These are phyloP conservation scores for Synanthedon andrenaeformis DNA, from an alignment of 2,888 invertebrate genomes.

Conservation along the genomic window DNA sequence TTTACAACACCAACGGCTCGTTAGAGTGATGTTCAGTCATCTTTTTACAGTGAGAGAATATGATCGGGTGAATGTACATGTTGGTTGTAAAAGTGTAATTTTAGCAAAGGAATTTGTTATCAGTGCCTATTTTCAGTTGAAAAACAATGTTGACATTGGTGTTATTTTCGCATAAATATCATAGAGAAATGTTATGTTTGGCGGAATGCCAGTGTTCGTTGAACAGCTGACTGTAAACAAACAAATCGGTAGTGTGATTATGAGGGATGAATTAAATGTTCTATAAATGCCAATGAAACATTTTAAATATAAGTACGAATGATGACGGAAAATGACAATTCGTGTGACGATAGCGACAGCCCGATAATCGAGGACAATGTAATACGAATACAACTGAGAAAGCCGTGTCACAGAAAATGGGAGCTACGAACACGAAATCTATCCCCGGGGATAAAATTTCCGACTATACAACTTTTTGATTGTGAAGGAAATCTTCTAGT, in stretches of 20 bases:
- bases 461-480: slow-evolving; percentile 74
- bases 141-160: slow-evolving; percentile 68
- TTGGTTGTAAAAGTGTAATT: slow-evolving; percentile 9
- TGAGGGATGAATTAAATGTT: slow-evolving; percentile 14
- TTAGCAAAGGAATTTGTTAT: neutral
- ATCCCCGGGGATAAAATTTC: slow-evolving; percentile 70
- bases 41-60: slow-evolving; percentile 38
- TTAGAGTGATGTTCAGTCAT: slow-evolving; percentile 48
- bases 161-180: slow-evolving; percentile 58
- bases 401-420: slow-evolving; percentile 74
- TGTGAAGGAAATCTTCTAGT: slow-evolving; percentile 72
- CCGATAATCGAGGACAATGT: slow-evolving; percentile 67
- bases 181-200: slow-evolving; percentile 43
- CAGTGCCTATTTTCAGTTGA: slow-evolving; percentile 24
- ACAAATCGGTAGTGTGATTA: slow-evolving; percentile 44
- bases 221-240: slow-evolving; percentile 68
- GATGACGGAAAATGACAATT: slow-evolving; percentile 44
- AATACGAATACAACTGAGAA: slow-evolving; percentile 72
- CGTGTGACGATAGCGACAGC: slow-evolving; percentile 57
- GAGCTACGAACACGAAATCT: slow-evolving; percentile 73
- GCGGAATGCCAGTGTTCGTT: slow-evolving; percentile 43
- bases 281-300: slow-evolving; percentile 12
- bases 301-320: slow-evolving; percentile 9
- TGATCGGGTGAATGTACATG: slow-evolving; percentile 23
- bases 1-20: slow-evolving; percentile 34